Evolutionary conservation across 2,113 vertebrate species (phyloP), one percentile per base, ranked within the genome.

Genomic region (Synodontis membranacea): DNA sequence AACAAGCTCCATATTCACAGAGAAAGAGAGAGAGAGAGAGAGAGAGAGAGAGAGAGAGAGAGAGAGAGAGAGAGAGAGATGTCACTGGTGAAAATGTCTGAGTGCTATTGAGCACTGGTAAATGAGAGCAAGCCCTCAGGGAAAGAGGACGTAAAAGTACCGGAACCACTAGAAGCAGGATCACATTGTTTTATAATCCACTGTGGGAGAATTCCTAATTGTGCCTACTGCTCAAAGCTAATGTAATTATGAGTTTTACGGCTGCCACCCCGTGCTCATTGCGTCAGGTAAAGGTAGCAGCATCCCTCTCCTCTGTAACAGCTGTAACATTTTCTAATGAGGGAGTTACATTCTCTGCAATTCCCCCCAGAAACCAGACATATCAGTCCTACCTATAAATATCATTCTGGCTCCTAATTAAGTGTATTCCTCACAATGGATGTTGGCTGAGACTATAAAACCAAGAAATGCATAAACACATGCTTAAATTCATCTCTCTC

Each of bases 301-400:
- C 52, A 80, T 80, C 10, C 34, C 10, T 11, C 10, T 80, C 52
- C 39, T 25, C 78, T 39, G 52, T 54, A 56, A 56, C 78, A 80
- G 39, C 34, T 37, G 78, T 56, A 58, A 39, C 78, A 23, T 80
- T 21, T 80, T 56, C 31, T 80, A 80, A 56, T 56, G 50, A 80
- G 31, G 19, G 34, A 56, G 78, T 56, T 80, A 25, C 78, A 28
- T 25, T 80, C 21, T 9, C 50, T 39, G 52, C 34, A 80, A 80
- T 10, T 23, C 78, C 50, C n/a, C 48, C 21, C 50, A 79, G 76
- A 54, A 54, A 54, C 0, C 50, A 80, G 21, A 80, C 50, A 25
- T 52, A 80, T 80, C 78, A 39, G 50, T 56, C 78, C 34, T 54
- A 37, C 52, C 78, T 58, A 80, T 80, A 80, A 80, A 80, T 80